A percentile compares a stretch with the other conserved stretches of the same genome.
Evolutionary conservation across 1,140 invertebrate species (phyloP).

Genomic region (Neodiprion fabricii): DNA sequence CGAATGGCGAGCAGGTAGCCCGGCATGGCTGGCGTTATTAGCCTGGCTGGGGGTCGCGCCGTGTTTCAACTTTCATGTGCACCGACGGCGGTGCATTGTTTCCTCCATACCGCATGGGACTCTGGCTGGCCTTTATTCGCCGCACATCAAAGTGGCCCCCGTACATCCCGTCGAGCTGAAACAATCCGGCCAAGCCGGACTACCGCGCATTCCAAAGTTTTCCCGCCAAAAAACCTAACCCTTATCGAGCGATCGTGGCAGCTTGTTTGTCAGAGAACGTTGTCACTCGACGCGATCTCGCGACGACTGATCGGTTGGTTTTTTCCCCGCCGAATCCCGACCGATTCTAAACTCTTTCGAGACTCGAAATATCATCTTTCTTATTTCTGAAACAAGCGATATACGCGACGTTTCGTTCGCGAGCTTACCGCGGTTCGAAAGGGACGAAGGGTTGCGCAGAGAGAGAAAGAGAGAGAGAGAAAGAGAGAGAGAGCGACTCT

Average conservation of each 20-base stretch:
- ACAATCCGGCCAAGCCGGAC: too few relatives aligned
- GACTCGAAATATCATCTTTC: not conserved
- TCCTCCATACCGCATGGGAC: not conserved
- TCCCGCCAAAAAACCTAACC: too few relatives aligned
- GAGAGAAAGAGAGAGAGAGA: not conserved
- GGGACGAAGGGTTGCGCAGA: conserved; percentile 1
- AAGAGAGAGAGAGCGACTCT: conserved; percentile 1
- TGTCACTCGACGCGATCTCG: too few relatives aligned
- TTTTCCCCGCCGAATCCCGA: conserved; percentile 5
- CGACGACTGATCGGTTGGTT: not conserved
- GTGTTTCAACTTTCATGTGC: conserved; percentile 5
- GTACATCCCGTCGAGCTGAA: too few relatives aligned
- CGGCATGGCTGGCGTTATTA: not conserved
- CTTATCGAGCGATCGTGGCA: too few relatives aligned
- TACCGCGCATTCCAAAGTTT: too few relatives aligned
- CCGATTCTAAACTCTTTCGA: conserved; percentile 14
- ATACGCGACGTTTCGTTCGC: not conserved
- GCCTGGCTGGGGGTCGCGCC: not conserved
- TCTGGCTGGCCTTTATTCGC: not conserved
- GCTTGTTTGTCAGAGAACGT: too few relatives aligned
- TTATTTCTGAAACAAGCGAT: too few relatives aligned
- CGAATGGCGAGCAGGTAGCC: not conserved
- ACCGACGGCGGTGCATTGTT: not conserved
- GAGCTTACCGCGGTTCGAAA: conserved; percentile 8
- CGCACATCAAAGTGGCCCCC: not conserved